phyloP scores from a whole-genome alignment of 2,113 vertebrate species.

The Callithrix jacchus region DNA sequence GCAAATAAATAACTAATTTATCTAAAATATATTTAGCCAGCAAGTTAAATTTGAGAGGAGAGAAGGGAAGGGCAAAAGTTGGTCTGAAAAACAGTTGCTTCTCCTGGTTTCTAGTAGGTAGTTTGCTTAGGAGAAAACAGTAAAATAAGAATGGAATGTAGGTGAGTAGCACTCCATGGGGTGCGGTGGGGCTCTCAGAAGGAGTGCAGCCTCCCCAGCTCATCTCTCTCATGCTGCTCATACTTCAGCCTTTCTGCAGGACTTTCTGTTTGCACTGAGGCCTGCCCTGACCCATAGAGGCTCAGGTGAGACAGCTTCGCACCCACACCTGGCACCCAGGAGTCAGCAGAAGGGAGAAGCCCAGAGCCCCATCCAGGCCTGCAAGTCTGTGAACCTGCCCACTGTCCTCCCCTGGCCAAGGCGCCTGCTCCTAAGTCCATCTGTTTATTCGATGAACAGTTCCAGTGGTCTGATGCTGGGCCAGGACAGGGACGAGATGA shows the following conservation, averaged over 20 bases:
- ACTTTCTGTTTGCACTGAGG: neutral
- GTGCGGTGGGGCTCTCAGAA: rapidly evolving
- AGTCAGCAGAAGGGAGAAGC: neutral
- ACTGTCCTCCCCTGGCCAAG: neutral
- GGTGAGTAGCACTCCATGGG: neutral
- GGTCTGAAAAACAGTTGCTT: conserved; percentile 53
- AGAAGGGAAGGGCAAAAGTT: neutral
- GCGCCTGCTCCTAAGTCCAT: neutral
- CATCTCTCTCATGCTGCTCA: neutral
- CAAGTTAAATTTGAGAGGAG: conserved; percentile 48
- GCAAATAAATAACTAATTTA: conserved; percentile 70
- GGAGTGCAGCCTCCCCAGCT: neutral
- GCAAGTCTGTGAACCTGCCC: neutral
- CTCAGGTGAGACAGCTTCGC: neutral
- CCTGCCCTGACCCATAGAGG: neutral
- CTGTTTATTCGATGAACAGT: no score
- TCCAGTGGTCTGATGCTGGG: neutral
- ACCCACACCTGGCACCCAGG: neutral
- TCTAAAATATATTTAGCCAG: conserved; percentile 72
- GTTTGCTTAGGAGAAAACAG: conserved; percentile 46
- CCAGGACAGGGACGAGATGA: neutral
- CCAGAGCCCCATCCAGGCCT: neutral
- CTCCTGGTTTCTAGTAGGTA: conserved; percentile 24
- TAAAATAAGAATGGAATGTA: conserved; percentile 45
- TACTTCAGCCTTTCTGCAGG: neutral